These are phyloP conservation scores for Vannuccia rotundouncinata DNA, from an alignment of 2,888 invertebrate genomes.

Conservation along the genomic window DNA sequence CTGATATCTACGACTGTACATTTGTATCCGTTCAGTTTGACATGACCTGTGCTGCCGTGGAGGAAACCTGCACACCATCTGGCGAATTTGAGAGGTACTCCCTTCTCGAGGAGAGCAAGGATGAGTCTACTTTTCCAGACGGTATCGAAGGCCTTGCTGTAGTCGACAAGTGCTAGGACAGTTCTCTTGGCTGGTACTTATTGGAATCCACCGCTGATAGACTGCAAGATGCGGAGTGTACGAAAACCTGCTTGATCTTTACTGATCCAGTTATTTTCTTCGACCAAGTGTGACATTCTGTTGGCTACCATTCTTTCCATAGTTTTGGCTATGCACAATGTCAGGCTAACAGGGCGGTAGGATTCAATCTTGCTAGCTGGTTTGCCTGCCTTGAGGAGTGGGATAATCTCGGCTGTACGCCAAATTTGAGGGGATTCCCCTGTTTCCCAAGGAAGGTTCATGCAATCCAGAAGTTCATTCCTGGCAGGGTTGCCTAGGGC, in stretches of 20 bases:
- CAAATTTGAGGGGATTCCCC: slow-evolving; percentile 6
- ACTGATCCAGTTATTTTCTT: not conserved
- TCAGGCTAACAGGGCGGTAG: not conserved
- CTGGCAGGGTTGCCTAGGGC: not conserved
- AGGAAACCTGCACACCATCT: not conserved
- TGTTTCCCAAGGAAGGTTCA: not conserved
- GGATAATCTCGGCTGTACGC: not conserved
- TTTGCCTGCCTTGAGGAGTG: not conserved
- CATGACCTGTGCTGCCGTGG: not conserved
- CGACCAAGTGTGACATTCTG: not conserved
- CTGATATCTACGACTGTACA: not conserved
- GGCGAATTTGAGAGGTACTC: not conserved
- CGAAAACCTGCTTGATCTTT: not conserved
- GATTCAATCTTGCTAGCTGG: not conserved
- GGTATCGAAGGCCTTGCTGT: slow-evolving; percentile 7
- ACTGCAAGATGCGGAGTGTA: not conserved
- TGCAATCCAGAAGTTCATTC: slow-evolving; percentile 1
- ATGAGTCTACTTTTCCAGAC: slow-evolving; percentile 17
- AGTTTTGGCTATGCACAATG: slow-evolving; percentile 1
- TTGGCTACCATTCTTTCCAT: slow-evolving; percentile 11
- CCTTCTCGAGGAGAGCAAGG: not conserved
- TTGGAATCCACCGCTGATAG: slow-evolving; percentile 17
- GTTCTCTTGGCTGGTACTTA: not conserved
- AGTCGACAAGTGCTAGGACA: not conserved
- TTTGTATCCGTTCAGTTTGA: not conserved